Evolutionary conservation across 2,113 vertebrate species (phyloP).

Genomic region (Pseudois nayaur): DNA sequence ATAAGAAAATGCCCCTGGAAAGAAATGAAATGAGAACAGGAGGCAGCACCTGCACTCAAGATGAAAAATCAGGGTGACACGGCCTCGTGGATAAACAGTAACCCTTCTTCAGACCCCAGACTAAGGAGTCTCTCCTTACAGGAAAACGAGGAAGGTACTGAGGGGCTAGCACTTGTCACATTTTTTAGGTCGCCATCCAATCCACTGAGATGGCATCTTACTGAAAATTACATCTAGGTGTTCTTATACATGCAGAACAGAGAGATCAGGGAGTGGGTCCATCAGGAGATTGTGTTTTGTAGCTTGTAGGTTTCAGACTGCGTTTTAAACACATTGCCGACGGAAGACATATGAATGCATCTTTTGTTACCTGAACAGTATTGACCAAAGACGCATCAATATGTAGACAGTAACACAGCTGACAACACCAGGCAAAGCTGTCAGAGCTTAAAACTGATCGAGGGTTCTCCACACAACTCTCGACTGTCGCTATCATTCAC

Average conservation of each 20-base stretch:
- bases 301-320: background rate
- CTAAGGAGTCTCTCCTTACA: background rate
- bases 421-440: background rate
- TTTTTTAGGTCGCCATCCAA: background rate
- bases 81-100: background rate
- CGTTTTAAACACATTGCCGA: background rate
- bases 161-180: background rate
- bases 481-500: fast-evolving
- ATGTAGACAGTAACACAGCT: background rate
- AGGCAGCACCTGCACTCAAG: background rate
- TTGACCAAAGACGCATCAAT: background rate
- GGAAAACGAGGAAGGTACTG: background rate
- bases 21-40: background rate
- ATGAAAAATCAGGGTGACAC: background rate
- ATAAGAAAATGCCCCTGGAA: background rate
- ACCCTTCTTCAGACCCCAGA: background rate
- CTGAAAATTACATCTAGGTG: background rate
- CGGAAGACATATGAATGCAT: background rate
- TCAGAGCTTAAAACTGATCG: background rate
- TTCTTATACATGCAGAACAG: background rate
- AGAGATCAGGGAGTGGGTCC: background rate
- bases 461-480: background rate
- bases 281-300: background rate
- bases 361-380: background rate
- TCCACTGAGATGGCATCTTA: too few species aligned